Conservation (phyloP, 2,113 vertebrate genomes). For the Chloebia gouldiae region DNA sequence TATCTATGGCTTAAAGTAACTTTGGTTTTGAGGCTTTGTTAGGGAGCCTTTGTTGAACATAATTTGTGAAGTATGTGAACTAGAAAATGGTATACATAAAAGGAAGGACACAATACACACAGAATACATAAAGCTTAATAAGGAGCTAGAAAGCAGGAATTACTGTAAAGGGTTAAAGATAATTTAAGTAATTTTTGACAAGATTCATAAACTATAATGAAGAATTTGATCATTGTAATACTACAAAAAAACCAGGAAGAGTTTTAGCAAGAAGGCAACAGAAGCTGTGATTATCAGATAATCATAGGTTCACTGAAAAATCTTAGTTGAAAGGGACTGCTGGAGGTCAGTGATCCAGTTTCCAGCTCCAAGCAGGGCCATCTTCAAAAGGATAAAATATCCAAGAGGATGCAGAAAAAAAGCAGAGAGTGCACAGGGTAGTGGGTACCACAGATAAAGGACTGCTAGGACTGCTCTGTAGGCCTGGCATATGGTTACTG, state of each 20-base stretch:
- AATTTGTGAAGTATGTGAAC: not conserved
- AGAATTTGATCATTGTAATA: not conserved
- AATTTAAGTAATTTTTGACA: not conserved
- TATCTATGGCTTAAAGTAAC: not conserved
- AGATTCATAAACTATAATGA: not conserved
- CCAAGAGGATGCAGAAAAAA: not conserved
- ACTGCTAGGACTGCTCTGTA: not conserved
- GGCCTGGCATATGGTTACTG: not conserved
- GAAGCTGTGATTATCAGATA: not conserved
- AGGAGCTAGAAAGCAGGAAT: not conserved
- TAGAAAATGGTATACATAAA: not conserved
- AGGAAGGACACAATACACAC: not conserved
- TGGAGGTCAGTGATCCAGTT: not conserved
- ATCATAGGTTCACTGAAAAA: not conserved
- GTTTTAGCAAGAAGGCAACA: not conserved
- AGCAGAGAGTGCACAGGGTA: not conserved
- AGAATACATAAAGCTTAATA: not conserved
- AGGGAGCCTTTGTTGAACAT: not conserved
- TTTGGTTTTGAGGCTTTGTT: not conserved
- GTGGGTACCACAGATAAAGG: not conserved
- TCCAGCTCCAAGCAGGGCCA: not conserved
- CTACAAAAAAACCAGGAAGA: not conserved
- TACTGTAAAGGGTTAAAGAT: not conserved
- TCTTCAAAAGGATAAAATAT: not conserved
- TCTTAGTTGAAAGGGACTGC: not conserved